These are phyloP conservation scores for Carpatolechia fugitivella DNA, from an alignment of 2,888 invertebrate genomes.

Conservation along the genomic window DNA sequence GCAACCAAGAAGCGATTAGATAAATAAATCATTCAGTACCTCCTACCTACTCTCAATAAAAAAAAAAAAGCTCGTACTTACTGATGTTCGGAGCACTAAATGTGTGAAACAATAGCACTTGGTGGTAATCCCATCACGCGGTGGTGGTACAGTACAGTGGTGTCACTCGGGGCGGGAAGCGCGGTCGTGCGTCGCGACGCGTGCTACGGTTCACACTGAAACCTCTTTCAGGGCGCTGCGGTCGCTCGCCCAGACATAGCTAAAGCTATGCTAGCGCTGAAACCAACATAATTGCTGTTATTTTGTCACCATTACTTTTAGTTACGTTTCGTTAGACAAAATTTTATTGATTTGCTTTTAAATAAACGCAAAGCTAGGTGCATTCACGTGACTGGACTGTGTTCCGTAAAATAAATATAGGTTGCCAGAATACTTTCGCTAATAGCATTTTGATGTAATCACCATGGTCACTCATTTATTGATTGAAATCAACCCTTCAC, in stretches of 20 bases:
- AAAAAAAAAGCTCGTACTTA: conserved; percentile 28
- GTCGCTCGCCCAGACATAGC: background rate
- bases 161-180: conserved; percentile 14
- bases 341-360: background rate
- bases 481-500: no score
- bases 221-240: background rate
- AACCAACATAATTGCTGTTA: background rate
- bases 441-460: no score
- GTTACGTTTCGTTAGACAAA: background rate
- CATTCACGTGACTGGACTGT: background rate
- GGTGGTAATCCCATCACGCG: conserved; percentile 46
- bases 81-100: conserved; percentile 40
- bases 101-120: conserved; percentile 33
- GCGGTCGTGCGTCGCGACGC: conserved; percentile 33
- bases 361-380: background rate
- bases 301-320: background rate
- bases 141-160: conserved; percentile 20
- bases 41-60: no score
- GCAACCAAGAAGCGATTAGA: background rate
- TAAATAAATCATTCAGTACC: background rate
- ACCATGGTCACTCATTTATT: no score
- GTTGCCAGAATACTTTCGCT: no score
- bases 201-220: conserved; percentile 12
- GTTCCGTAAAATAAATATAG: no score
- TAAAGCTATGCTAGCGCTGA: conserved; percentile 5